Percentiles rank a stretch among this genome's conserved stretches.
phyloP scores from a whole-genome alignment of 1,140 invertebrate species.

The Patella vulgata region DNA sequence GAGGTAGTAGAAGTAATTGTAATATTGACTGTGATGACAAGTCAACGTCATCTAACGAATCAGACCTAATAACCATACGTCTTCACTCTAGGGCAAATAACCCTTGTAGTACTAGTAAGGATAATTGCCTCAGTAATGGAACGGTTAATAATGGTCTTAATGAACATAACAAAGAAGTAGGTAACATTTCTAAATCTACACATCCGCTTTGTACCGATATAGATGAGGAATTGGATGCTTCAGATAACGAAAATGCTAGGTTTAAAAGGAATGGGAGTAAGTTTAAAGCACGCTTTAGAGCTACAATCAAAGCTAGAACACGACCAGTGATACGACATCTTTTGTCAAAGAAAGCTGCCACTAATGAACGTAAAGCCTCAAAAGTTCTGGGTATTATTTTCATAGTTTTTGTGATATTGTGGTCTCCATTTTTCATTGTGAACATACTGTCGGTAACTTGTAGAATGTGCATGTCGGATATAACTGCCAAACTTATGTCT shows the following conservation, averaged over 20 bases:
- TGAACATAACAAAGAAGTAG: conserved; percentile 7
- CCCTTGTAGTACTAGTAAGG: no score
- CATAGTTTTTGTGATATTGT: conserved; percentile 61
- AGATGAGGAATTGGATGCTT: neutral
- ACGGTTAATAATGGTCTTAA: neutral
- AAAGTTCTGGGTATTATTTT: conserved; percentile 67
- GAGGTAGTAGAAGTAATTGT: conserved; percentile 6
- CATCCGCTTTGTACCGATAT: conserved; percentile 2
- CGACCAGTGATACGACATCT: conserved; percentile 33
- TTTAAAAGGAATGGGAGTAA: no score
- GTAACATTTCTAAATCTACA: neutral
- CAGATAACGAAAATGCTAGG: neutral
- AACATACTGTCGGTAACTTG: conserved; percentile 61
- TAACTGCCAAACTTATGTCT: conserved; percentile 54
- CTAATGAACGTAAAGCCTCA: conserved; percentile 63
- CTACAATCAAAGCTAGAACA: conserved; percentile 20
- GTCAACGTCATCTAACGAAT: conserved; percentile 36
- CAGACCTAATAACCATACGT: conserved; percentile 48
- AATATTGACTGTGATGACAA: conserved; percentile 30
- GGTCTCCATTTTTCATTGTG: conserved; percentile 66
- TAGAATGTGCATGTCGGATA: conserved; percentile 38
- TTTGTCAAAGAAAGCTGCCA: conserved; percentile 53
- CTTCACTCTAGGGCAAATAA: conserved; percentile 40
- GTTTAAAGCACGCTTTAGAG: conserved; percentile 19
- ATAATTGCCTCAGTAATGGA: no score